Evolutionary conservation across 2,888 invertebrate genomes (phyloP).

Genomic region (Lasiommata megera): DNA sequence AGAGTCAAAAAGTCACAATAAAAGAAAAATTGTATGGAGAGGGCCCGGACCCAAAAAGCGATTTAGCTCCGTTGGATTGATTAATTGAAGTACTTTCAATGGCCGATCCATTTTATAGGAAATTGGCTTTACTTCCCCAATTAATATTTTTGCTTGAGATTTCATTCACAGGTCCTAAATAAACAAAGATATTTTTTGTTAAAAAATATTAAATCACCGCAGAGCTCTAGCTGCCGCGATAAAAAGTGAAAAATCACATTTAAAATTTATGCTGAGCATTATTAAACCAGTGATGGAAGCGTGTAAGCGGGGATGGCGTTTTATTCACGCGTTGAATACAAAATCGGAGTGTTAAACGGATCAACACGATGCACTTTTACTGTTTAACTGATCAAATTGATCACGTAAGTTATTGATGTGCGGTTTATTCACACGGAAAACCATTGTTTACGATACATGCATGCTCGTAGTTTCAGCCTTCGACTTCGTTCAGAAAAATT

Average conservation of each 20-base stretch:
- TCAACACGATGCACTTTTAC: conserved; percentile 39
- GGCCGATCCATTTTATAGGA: too few relatives aligned
- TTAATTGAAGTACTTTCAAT: too few relatives aligned
- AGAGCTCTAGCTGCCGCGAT: not conserved
- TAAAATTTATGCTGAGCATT: not conserved
- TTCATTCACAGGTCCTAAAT: too few relatives aligned
- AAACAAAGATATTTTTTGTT: too few relatives aligned
- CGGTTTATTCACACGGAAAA: conserved; percentile 2
- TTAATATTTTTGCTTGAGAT: too few relatives aligned
- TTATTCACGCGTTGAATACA: conserved; percentile 10
- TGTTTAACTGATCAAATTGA: conserved; percentile 14
- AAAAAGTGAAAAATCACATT: not conserved
- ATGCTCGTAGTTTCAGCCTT: not conserved
- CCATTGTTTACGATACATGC: not conserved
- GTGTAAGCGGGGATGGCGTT: conserved; percentile 1
- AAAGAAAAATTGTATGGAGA: too few relatives aligned
- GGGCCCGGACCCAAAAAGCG: too few relatives aligned
- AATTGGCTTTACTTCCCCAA: too few relatives aligned
- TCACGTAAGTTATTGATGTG: conserved; percentile 5
- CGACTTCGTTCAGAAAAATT: not conserved
- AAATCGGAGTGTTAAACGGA: conserved; percentile 43
- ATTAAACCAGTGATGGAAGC: conserved; percentile 7
- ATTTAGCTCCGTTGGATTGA: too few relatives aligned
- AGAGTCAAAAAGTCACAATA: too few relatives aligned
- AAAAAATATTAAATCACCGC: too few relatives aligned